Evolutionary conservation across 2,888 invertebrate species (phyloP), one percentile per base, ranked within the genome.

Genomic region (Pandemis cinnamomeana): DNA sequence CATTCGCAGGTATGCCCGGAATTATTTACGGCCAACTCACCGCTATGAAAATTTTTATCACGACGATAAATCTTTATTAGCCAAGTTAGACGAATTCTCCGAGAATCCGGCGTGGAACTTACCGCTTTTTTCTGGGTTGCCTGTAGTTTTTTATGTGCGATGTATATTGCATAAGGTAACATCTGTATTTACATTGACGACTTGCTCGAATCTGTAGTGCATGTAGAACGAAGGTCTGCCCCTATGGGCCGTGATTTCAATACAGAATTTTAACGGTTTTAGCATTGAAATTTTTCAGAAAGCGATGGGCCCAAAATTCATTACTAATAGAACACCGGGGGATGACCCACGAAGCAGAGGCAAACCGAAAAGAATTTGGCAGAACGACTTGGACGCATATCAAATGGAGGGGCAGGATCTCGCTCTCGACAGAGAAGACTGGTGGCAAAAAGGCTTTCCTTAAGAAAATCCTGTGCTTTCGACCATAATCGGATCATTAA

Each of bases 1-100:
- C 91, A 92, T 91, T 91, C 87, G 86, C 91, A 92, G 92, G 92
- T 91, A 92, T 88, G 88, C 90, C 89, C 88, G 88, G 87, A 90
- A 91, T 92, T 92, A 92, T 92, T 91, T 92, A 91, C 89, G 91
- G 87, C 86, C 87, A 86, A 87, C 89, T 91, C 87, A 87, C 84
- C 81, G 89, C 89, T 89, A 91, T 90, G 90, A 91, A 90, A 80
- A 78, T 91, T 91, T 91, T 92, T 91, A 91, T 91, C 90, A 85
- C 81, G 78, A 85, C 88, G 84, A 91, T 91, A 92, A 91, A 91
- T 91, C 91, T 91, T 90, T 91, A 91, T 91, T 90, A 91, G 89
- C 81, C 79, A 86, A 88, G 87, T 89, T 88, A 80, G 83, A 85
- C 80, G 82, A 84, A 82, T 86, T 87, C 84, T 79, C 80, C 79